Base-by-base conservation (phyloP, 2,888 invertebrate species). In the Oxystoma pomonae region DNA sequence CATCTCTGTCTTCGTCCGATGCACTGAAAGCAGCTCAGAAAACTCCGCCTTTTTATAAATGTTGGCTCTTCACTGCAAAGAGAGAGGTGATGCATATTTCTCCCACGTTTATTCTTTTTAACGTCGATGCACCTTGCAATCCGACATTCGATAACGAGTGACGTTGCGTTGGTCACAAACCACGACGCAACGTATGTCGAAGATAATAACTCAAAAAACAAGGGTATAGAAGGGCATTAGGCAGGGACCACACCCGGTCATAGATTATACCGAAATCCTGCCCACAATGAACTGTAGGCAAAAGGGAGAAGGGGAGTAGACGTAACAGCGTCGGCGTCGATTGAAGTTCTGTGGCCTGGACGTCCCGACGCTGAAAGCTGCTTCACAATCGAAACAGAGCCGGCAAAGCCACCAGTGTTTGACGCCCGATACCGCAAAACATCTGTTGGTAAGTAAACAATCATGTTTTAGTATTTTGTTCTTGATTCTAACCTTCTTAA, bases 211-310 rank as follows among this genome's bases (percentile, higher is more conserved):
- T 35, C 35, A 35, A 35, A 35, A 35, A 35, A 35, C 35, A 35
- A 3, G 35, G 35, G 35, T 12, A 35, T 12, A 5, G n/a, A 53
- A 17, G 53, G 19, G 53, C 53, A 16, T 19, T 19, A 53, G 7
- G 53, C 53, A 65, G 58, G 63, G 82, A 81, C 83, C 83, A 82
- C 80, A 83, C 81, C 81, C 81, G 79, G 79, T 77, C 74, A 85
- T 84, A 84, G 82, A 81, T 81, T 83, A 84, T 71, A 73, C n/a
- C 75, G 74, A 78, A 78, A 79, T 79, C 80, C 80, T 77, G 79
- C 80, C 80, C 80, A 80, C 79, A 76, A 76, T 73, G 35, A 12
- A 35, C 5, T 35, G 74, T 73, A 73, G 74, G 73, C 75, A 76
- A 75, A 75, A 75, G 74, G 74, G 77, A 76, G 76, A 56, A 35